Base-by-base conservation (phyloP, 2,888 invertebrate species). In the Plagodis dolabraria region DNA sequence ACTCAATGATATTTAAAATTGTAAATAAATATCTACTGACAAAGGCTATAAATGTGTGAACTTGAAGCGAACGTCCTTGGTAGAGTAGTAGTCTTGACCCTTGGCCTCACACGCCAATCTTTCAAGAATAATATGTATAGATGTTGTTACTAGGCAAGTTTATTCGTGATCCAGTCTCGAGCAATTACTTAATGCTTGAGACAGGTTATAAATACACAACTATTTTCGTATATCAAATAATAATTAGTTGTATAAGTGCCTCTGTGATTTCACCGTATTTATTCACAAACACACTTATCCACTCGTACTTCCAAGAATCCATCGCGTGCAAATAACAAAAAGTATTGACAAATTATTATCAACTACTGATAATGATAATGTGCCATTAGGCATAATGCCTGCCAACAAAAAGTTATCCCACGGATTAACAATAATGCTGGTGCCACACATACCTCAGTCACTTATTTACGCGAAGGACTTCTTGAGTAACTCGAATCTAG, bases 401-500 rank as follows among this genome's bases (percentile, higher is more conserved):
- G 54, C 51, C 42, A 47, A 55, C 53, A 71, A 71, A 70, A 68
- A 71, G 51, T 35, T 58, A 34, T 69, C 68, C 44, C 69, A 69
- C 66, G n/a, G 65, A 58, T 46, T 59, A 58, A 57, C 9, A 63
- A 53, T 44, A 49, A 63, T 50, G 51, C 40, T 34, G 9, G 40
- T 22, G 22, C 36, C 53, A 44, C 49, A 53, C 48, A 51, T 52
- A 52, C 36, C 10, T 33, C 60, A 57, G 47, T 60, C 57, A 49
- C 57, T 60, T 34, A 49, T 58, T 49, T 40, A 10, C 40, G 5
- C 43, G 59, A 65, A 64, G 67, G 67, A 68, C 60, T 12, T 57
- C 51, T 69, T 68, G 65, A 46, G 68, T 50, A 67, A 66, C 62
- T 58, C 52, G 60, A 75, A 77, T 75, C 34, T 51, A 44, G 55